phyloP scores from a whole-genome alignment of 2,797 vertebrate genomes.

The Todus mexicanus region DNA sequence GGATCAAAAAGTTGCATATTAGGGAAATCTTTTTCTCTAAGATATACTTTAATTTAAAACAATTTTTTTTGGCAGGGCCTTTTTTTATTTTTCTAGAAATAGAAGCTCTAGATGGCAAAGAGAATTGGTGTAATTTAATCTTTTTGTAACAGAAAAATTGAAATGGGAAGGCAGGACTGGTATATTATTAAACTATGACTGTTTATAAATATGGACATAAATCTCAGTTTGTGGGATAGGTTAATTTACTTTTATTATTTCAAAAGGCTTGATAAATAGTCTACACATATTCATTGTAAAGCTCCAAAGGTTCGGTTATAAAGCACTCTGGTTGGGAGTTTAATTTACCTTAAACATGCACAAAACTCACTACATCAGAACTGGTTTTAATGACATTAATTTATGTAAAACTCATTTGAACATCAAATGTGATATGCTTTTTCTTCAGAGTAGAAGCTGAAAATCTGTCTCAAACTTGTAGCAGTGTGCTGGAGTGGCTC shows the following conservation, averaged over 20 bases:
- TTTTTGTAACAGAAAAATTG: not conserved
- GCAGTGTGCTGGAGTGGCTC: not conserved
- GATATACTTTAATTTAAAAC: not conserved
- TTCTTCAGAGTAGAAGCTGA: not conserved
- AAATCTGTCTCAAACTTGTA: not conserved
- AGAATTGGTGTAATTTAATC: not conserved
- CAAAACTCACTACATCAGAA: not conserved
- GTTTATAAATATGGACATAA: not conserved
- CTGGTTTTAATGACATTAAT: not conserved
- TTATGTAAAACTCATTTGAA: not conserved
- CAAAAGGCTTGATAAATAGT: not conserved
- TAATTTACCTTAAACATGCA: not conserved
- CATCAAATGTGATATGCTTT: not conserved
- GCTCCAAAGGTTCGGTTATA: not conserved
- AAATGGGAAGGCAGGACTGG: not conserved
- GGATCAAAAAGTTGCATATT: not conserved
- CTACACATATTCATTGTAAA: not conserved
- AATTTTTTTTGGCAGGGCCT: rapidly evolving
- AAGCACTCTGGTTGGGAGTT: not conserved
- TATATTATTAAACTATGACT: not conserved
- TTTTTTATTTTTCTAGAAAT: not conserved
- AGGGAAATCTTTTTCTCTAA: not conserved
- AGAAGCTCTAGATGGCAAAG: not conserved
- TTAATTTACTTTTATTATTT: not conserved
- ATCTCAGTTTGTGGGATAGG: not conserved